Evolutionary conservation across 2,888 invertebrate species (phyloP), one percentile per base, ranked within the genome.

Genomic region (Mechanitis messenoides): DNA sequence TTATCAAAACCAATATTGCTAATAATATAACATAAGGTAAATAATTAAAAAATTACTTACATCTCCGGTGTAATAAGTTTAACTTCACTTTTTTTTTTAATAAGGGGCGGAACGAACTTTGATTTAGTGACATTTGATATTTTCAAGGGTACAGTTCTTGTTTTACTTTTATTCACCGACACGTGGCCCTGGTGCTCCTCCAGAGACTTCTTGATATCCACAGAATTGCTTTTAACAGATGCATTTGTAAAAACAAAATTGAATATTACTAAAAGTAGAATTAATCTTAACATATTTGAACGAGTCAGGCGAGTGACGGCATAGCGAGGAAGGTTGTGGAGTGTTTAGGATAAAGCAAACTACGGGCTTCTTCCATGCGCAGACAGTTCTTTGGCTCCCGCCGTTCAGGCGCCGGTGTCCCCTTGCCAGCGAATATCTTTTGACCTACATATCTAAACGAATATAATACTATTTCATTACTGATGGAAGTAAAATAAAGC

Each of bases 141-240:
- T 69, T 78, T 79, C 11, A 80, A 75, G 2, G 81, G 77, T 59
- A 72, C 70, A 50, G 70, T 72, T 67, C 76, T 79, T n/a, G 75
- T 73, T 69, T 81, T 84, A 64, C 77, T 79, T 65, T 76, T 81
- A 50, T 72, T 78, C 38, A 72, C 69, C 46, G 76, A 74, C 33
- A 76, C 70, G 3, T 83, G 65, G 33, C 74, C 74, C 62, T 86
- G 83, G 54, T 80, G 80, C 66, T 81, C 79, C 64, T 82, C 81
- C 11, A 82, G 67, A 31, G 74, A 79, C 61, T 84, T 85, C 68
- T 80, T 80, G 33, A 85, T 81, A n/a, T 74, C 78, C n/a, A 75
- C 70, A 4, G 75, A 69, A 59, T 60, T 69, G 12, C 59, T 62
- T 58, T 68, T 69, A 9, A 46, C 42, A 9, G 59, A 53, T n/a